phyloP scores from a whole-genome alignment of 2,888 invertebrate genomes.

The Hoplodrina ambigua region DNA sequence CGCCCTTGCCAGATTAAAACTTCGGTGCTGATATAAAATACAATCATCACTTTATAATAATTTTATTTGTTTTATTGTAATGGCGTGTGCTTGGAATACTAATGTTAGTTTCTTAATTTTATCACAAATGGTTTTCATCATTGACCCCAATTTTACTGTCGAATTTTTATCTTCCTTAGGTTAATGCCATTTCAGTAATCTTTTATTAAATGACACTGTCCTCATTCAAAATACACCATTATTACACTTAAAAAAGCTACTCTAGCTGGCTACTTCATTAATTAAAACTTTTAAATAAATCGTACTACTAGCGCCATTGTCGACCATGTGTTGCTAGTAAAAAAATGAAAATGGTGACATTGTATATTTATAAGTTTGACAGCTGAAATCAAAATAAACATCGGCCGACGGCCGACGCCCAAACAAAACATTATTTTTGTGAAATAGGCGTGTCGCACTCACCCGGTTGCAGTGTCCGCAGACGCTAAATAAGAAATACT shows the following conservation, averaged over 20 bases:
- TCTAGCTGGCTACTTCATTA: not conserved
- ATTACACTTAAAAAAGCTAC: not conserved
- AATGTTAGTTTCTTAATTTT: too few relatives aligned
- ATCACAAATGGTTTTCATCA: not conserved
- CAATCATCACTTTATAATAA: not conserved
- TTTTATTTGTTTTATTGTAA: not conserved
- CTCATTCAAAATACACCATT: not conserved
- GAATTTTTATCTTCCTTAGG: not conserved
- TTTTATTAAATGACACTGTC: not conserved
- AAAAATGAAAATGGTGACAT: slow-evolving; percentile 20
- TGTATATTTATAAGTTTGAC: slow-evolving; percentile 59
- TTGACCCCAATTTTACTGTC: not conserved
- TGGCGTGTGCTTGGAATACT: not conserved
- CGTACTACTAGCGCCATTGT: slow-evolving; percentile 54
- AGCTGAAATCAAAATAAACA: slow-evolving; percentile 73
- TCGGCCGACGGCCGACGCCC: slow-evolving; percentile 77
- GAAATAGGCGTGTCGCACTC: slow-evolving; percentile 67
- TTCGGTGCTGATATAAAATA: not conserved
- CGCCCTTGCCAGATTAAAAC: slow-evolving; percentile 56
- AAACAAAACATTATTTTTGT: slow-evolving; percentile 75
- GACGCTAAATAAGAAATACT: slow-evolving; percentile 34
- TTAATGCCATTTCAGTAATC: not conserved
- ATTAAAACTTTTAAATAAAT: not conserved
- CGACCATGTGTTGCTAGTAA: slow-evolving; percentile 35
- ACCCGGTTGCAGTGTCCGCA: slow-evolving; percentile 52